Percentiles rank a stretch among this genome's conserved stretches.
Evolutionary conservation across 1,140 invertebrate genomes (phyloP).

Genomic region (Neodiprion virginianus): DNA sequence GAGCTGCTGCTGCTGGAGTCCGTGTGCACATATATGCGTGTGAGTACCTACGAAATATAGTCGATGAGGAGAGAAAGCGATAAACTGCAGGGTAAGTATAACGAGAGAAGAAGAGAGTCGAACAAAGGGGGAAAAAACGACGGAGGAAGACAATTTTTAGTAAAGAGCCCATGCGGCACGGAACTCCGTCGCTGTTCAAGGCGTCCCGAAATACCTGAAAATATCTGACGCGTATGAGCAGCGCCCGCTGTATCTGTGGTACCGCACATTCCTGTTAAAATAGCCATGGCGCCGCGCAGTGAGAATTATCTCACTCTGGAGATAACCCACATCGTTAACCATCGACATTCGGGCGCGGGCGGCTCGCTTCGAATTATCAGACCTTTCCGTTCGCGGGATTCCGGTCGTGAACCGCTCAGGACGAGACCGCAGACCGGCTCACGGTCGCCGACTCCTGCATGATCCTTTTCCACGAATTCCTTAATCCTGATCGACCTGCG

Average conservation of each 20-base stretch:
- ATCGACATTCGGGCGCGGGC: neutral
- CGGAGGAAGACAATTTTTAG: too few species aligned
- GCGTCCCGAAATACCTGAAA: conserved; percentile 4
- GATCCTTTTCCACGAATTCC: neutral
- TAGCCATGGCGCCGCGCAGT: conserved; percentile 3
- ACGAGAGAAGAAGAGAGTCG: too few species aligned
- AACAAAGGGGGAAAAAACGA: too few species aligned
- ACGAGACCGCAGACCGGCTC: too few species aligned
- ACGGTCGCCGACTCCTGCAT: neutral
- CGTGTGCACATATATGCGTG: too few species aligned
- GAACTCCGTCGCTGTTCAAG: neutral
- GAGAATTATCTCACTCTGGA: neutral
- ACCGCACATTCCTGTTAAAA: conserved; percentile 5
- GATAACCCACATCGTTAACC: conserved; percentile 7
- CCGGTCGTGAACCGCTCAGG: too few species aligned
- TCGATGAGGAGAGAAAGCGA: too few species aligned
- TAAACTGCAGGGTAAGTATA: too few species aligned
- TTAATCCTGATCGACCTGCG: too few species aligned
- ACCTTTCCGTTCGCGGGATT: neutral
- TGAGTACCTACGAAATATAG: too few species aligned
- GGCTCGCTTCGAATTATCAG: neutral
- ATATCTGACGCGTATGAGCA: neutral
- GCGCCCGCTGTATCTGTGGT: neutral
- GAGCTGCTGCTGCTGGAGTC: too few species aligned
- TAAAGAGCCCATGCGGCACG: neutral